Conservation (phyloP, 2,113 vertebrate genomes). For the Burhinus oedicnemus region DNA sequence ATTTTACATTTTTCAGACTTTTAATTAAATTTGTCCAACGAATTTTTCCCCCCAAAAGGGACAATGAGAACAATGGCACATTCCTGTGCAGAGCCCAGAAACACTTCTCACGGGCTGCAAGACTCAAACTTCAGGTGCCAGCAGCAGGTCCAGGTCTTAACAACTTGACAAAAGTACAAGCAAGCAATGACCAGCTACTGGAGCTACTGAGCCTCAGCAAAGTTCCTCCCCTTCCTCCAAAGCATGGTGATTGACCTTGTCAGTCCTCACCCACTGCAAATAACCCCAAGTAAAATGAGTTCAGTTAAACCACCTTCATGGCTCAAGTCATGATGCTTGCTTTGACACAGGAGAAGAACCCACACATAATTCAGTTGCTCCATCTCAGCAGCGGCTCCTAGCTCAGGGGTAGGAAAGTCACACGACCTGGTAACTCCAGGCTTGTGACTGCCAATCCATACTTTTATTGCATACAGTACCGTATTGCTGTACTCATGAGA, state of each 20-base stretch:
- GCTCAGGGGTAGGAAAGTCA: background rate
- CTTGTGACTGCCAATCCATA: background rate
- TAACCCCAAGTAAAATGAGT: background rate
- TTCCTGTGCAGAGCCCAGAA: background rate
- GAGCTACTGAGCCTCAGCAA: background rate
- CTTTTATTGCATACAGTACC: background rate
- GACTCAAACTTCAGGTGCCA: background rate
- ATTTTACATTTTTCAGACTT: background rate
- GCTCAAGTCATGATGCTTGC: background rate
- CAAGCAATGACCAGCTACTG: background rate
- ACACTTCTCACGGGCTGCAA: background rate
- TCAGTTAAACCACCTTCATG: background rate
- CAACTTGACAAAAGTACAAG: background rate
- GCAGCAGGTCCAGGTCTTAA: background rate
- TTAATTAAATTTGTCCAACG: background rate
- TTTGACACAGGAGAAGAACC: background rate
- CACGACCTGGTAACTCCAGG: background rate
- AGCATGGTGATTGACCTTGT: rapidly evolving
- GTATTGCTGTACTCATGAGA: background rate
- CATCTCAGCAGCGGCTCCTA: background rate
- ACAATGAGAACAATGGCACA: background rate
- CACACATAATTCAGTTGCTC: background rate
- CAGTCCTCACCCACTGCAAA: background rate
- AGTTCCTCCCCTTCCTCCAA: background rate
- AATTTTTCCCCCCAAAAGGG: background rate